Evolutionary conservation across 2,113 vertebrate genomes (phyloP).

Genomic region (Nerophis ophidion): DNA sequence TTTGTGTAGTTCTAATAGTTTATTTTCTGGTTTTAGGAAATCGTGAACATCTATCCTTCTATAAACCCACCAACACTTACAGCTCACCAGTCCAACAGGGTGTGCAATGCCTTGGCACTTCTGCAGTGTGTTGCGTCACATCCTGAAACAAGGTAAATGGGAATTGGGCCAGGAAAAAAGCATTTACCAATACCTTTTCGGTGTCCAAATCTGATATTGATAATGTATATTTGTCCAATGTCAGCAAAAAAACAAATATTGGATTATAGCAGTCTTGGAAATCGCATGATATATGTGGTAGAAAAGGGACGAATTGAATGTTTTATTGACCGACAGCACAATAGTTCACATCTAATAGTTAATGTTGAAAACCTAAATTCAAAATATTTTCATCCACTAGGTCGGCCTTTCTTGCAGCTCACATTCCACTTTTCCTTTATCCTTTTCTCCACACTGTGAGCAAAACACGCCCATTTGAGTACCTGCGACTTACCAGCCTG

Average conservation of each 20-base stretch:
- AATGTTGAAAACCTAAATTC: neutral
- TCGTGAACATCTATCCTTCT: slow-evolving; percentile 99
- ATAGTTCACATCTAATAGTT: neutral
- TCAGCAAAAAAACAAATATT: too few species aligned
- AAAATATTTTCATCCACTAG: slow-evolving; percentile 55
- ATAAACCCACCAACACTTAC: slow-evolving; percentile 97
- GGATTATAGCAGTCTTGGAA: too few species aligned
- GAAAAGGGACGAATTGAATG: too few species aligned
- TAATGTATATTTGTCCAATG: too few species aligned
- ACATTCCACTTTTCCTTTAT: slow-evolving; percentile 95
- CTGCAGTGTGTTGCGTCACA: slow-evolving; percentile 96
- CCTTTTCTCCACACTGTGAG: slow-evolving; percentile 97
- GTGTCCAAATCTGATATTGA: too few species aligned
- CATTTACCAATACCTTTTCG: neutral
- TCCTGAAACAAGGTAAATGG: slow-evolving; percentile 85
- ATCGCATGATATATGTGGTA: too few species aligned
- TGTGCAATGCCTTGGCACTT: slow-evolving; percentile 93
- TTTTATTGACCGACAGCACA: neutral
- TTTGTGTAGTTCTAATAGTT: neutral
- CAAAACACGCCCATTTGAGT: slow-evolving; percentile 95
- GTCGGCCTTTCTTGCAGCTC: slow-evolving; percentile 94
- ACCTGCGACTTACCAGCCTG: slow-evolving; percentile 93
- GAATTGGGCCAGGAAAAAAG: neutral
- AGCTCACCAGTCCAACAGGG: slow-evolving; percentile 96
- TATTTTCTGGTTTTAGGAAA: slow-evolving; percentile 75